phyloP scores from a whole-genome alignment of 2,888 invertebrate genomes.

The Cheilosia pagana region DNA sequence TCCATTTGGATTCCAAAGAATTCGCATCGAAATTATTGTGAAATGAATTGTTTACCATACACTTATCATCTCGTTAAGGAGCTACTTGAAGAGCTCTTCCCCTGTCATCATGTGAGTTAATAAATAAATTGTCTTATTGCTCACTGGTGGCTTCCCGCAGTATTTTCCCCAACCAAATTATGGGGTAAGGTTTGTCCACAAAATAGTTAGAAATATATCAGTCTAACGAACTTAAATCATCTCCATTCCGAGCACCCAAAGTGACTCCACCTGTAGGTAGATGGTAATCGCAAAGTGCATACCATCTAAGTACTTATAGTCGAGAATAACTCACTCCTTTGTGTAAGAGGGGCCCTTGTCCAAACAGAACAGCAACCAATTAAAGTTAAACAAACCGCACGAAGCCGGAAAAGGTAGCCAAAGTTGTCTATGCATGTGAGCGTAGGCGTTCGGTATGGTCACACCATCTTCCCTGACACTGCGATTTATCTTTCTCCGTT shows the following conservation, averaged over 20 bases:
- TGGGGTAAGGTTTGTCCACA: not conserved
- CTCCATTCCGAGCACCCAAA: not conserved
- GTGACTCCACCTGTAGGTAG: not conserved
- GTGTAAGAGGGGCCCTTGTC: slow-evolving; percentile 40
- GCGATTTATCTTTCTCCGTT: slow-evolving; percentile 67
- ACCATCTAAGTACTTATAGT: slow-evolving; percentile 25
- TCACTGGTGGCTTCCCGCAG: not conserved
- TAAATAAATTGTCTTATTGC: not conserved
- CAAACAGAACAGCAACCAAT: slow-evolving; percentile 59
- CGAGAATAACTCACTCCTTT: slow-evolving; percentile 46
- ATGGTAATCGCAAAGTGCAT: slow-evolving; percentile 6
- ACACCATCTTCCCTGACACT: slow-evolving; percentile 67
- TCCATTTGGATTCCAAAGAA: slow-evolving; percentile 12
- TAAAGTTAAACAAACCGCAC: slow-evolving; percentile 70
- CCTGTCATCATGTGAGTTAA: slow-evolving; percentile 4
- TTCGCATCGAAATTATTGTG: not conserved
- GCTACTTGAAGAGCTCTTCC: not conserved
- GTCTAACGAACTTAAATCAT: not conserved
- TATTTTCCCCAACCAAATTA: not conserved
- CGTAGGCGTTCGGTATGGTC: slow-evolving; percentile 71
- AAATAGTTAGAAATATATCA: too few relatives aligned
- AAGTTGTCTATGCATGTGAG: slow-evolving; percentile 29
- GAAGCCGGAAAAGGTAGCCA: slow-evolving; percentile 73
- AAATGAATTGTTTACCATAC: slow-evolving; percentile 9
- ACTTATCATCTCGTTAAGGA: slow-evolving; percentile 3